Base-by-base conservation (phyloP, 2,888 invertebrate genomes). In the Luperina nickerlii region DNA sequence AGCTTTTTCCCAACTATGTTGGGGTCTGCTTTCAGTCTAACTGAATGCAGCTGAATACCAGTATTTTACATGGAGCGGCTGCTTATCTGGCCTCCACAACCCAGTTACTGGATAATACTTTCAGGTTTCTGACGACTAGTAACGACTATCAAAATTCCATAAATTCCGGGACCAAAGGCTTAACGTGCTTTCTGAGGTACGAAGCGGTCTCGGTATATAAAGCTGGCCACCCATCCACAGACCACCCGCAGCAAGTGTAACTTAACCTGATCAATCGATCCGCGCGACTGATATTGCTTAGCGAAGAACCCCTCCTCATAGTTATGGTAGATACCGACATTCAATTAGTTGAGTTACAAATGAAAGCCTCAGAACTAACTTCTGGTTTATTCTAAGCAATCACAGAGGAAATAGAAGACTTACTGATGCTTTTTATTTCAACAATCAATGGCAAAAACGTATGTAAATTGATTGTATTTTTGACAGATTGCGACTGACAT, bases 341-440 rank as follows among this genome's bases (percentile, higher is more conserved):
- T 51, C 2, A 51, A 51, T 51, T 51, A 51, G 51, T 18, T 51
- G 4, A 15, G 15, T 51, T 18, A 51, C 51, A 48, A n/a, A n/a
- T 57, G 11, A 11, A n/a, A 11, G 11, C n/a, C 4, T 4, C n/a
- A 4, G 11, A n/a, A 57, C 11, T n/a, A 57, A 11, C 57, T 57
- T 57, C n/a, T 5, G 24, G 24, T 1, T 57, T 24, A 3, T 54
- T 8, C 24, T 24, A 8, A 8, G 3, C 54, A 54, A 9, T n/a
- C n/a, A 1, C 11, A 57, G 5, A n/a, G 4, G n/a, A n/a, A 11
- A n/a, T n/a, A 11, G 0, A 57, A 57, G 1, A 11, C 9, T 0
- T 57, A n/a, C 4, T n/a, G n/a, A 11, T 57, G n/a, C 57, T 0
- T 24, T 20, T 8, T 54, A 54, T 32, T 32, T 32, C 32, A 8